Evolutionary conservation across 2,888 invertebrate species (phyloP).

Genomic region (Pseudococcus longispinus): DNA sequence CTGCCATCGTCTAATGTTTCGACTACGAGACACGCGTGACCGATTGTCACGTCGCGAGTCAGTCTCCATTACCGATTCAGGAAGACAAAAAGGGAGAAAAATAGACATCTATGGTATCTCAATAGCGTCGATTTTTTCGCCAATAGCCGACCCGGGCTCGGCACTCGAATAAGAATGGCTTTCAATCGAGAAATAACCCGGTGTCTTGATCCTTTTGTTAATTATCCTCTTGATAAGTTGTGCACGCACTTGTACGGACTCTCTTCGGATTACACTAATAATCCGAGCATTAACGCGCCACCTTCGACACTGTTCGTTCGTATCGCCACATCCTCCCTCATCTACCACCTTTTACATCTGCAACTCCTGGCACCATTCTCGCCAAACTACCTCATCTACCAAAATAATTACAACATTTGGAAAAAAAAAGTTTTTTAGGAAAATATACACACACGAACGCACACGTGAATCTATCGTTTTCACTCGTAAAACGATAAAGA

Average conservation of each 20-base stretch:
- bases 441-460: not conserved
- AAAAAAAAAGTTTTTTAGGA: not conserved
- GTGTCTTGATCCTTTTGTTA: not conserved
- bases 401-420: not conserved
- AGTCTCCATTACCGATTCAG: not conserved
- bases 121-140: not conserved
- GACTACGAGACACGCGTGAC: conserved; percentile 12
- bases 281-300: not conserved
- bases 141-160: too few relatives aligned
- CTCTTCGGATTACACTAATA: not conserved
- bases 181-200: not conserved
- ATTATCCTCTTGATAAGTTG: not conserved
- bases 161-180: not conserved
- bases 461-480: conserved; percentile 11
- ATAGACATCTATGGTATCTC: not conserved
- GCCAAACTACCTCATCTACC: not conserved
- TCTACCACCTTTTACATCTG: too few relatives aligned
- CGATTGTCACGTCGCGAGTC: not conserved
- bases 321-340: too few relatives aligned
- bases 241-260: not conserved
- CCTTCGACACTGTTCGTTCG: not conserved
- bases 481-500: conserved; percentile 23
- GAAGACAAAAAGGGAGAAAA: not conserved
- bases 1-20: not conserved
- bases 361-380: not conserved